A percentile compares a stretch with the other conserved stretches of the same genome.
phyloP scores from a whole-genome alignment of 2,113 vertebrate species.

The Collichthys lucidus region DNA sequence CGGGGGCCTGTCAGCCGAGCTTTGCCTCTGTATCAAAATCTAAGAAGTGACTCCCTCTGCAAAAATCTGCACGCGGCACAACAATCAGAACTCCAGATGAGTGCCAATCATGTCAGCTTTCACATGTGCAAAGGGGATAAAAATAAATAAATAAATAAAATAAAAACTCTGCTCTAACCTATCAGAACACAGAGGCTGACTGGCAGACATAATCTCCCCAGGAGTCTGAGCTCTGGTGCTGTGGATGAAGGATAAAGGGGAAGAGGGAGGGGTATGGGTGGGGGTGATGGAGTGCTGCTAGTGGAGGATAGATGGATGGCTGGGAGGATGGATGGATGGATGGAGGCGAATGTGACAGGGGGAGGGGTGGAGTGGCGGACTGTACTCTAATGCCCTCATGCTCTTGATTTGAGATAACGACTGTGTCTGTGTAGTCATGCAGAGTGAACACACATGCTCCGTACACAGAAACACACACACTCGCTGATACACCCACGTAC shows the following conservation, averaged over 20 bases:
- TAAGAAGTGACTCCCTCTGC: conserved; percentile 43
- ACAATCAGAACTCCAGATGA: conserved; percentile 70
- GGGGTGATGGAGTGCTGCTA: conserved; percentile 42
- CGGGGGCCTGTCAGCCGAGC: conserved; percentile 47
- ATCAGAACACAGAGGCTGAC: conserved; percentile 72
- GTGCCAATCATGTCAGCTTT: conserved; percentile 76
- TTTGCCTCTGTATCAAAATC: conserved; percentile 57
- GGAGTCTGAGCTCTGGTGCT: conserved; percentile 64
- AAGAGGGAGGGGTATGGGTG: neutral
- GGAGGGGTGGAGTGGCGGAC: conserved; percentile 17
- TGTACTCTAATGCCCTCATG: conserved; percentile 32
- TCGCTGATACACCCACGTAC: neutral
- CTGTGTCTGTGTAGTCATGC: conserved; percentile 34
- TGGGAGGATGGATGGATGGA: conserved; percentile 47
- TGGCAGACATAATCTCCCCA: conserved; percentile 75
- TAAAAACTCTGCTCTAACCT: conserved; percentile 60
- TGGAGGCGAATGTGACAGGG: conserved; percentile 15
- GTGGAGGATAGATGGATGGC: conserved; percentile 55
- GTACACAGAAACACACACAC: conserved; percentile 20
- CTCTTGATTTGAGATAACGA: conserved; percentile 71
- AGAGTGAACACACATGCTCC: conserved; percentile 16
- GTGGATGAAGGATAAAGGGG: conserved; percentile 67
- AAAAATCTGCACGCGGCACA: conserved; percentile 59
- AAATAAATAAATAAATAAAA: conserved; percentile 12
- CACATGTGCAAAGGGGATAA: conserved; percentile 33